These are phyloP conservation scores for Papilio xuthus DNA, from an alignment of 1,140 invertebrate species.

Conservation along the genomic window DNA sequence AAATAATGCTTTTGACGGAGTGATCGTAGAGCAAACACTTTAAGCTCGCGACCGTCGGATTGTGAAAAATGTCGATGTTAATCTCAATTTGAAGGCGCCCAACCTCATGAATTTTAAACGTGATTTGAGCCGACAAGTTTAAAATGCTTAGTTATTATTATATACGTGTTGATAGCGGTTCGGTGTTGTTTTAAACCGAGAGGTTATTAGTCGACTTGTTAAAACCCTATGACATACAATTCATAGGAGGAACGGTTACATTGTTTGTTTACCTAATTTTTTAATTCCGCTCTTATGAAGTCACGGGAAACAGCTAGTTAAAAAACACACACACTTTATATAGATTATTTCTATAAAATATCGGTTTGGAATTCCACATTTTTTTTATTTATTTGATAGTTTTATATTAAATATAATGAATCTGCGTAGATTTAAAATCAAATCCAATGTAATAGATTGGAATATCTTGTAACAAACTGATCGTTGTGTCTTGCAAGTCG, in stretches of 20 bases:
- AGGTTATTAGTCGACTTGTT: background rate
- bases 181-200: constrained; percentile 1
- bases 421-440: background rate
- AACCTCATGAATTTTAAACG: constrained; percentile 29
- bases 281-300: no score
- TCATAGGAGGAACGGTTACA: no score
- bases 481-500: background rate
- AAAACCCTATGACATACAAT: background rate
- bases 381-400: no score
- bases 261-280: no score
- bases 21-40: constrained; percentile 24
- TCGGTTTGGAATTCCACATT: background rate
- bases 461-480: background rate
- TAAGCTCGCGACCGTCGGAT: background rate
- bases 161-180: background rate
- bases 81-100: constrained; percentile 23
- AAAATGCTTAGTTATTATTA: constrained; percentile 2
- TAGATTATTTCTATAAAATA: background rate
- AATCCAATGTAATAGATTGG: background rate
- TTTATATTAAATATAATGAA: background rate
- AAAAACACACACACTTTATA: no score
- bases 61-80: constrained; percentile 31
- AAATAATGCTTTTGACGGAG: constrained; percentile 1
- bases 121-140: constrained; percentile 20
- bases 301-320: no score